Conservation (phyloP, 2,797 vertebrate genomes). For the Halcyon chelicuti region DNA sequence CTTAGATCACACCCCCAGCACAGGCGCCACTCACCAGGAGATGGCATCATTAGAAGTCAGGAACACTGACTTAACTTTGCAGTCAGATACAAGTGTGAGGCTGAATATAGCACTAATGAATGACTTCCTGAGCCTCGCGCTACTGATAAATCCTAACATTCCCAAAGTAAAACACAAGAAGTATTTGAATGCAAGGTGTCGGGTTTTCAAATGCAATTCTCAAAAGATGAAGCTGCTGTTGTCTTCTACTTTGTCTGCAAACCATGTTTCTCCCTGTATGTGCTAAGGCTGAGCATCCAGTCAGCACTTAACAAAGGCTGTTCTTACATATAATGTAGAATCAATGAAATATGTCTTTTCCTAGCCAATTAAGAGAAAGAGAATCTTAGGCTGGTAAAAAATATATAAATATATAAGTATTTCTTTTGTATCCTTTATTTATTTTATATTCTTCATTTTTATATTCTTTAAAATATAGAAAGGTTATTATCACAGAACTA, state of each 20-base stretch:
- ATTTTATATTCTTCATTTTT: too few relatives aligned
- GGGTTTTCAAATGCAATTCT: background rate
- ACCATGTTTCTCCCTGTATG: background rate
- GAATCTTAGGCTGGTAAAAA: background rate
- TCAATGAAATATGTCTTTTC: background rate
- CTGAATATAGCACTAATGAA: background rate
- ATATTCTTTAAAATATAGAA: background rate
- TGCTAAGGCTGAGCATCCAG: background rate
- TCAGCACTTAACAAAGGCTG: background rate
- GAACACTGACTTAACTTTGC: background rate
- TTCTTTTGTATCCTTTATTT: too few relatives aligned
- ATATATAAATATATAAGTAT: too few relatives aligned
- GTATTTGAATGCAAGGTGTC: background rate
- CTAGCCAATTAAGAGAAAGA: background rate
- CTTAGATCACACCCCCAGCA: background rate
- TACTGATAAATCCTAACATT: background rate
- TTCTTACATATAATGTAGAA: background rate
- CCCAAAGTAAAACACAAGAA: background rate
- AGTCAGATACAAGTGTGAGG: background rate
- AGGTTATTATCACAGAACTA: background rate
- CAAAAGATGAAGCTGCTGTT: background rate
- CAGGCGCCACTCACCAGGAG: background rate
- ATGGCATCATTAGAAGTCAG: constrained; percentile 46
- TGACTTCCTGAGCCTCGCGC: background rate
- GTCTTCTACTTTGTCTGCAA: background rate